Base-by-base conservation (phyloP, 2,797 vertebrate genomes). In the Anisognathus igniventris region DNA sequence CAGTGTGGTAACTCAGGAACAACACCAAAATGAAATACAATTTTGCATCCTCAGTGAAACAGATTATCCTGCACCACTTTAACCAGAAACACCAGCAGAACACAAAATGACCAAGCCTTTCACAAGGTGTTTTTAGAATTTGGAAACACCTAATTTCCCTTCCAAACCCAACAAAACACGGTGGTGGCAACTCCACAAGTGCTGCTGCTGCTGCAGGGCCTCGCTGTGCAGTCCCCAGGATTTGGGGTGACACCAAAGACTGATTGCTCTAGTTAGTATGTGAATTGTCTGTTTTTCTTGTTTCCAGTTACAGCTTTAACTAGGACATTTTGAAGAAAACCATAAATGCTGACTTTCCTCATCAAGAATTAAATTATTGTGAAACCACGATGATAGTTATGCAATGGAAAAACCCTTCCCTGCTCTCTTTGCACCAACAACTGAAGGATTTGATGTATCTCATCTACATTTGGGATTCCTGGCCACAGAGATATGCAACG, bases 141-240 rank as follows among this genome's bases (percentile, higher is more conserved):
- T 30, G 30, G 73, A 7, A 84, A 25, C 13, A 25, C 11, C 11
- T 48, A 1, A 21, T 58, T 56, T 21, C 30, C n/a, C 54, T 12
- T 92, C n/a, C 48, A 37, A 64, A 77, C n/a, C 3, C 2, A 50
- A 20, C 6, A 6, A 20, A 25, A 48, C 35, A 5, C 0, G 0
- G 17, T 53, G 10, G 0, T 30, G 31, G 30, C 17, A 57, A 8
- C 1, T 12, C 6, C 6, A 19, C 7, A 17, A 54, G 30, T 0
- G 0, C 2, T 54, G 50, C 42, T 27, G 27, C 4, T 25, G 35
- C 57, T 56, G 33, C n/a, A 6, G 48, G 8, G 35, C 30, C 9
- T 30, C 0, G 1, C 0, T 18, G 23, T 5, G 11, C 75, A 62
- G 27, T 18, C 39, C n/a, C 12, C 9, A 18, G 33, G 53, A 57